Evolutionary conservation across 1,140 invertebrate species (phyloP).

Genomic region (Stegodyphus dumicola): DNA sequence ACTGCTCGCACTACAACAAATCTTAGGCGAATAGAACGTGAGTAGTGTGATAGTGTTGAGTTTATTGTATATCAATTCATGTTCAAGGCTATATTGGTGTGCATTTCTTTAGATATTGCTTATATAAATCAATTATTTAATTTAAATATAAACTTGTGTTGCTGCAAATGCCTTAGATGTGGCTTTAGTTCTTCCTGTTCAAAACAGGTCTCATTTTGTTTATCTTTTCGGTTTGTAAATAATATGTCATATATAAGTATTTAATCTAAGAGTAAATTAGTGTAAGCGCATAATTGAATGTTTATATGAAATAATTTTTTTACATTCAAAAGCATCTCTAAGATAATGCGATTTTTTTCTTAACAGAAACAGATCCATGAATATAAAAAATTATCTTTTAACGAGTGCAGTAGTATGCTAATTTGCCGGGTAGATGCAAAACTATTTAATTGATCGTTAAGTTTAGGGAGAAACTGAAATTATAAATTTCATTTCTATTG

Average conservation of each 20-base stretch:
- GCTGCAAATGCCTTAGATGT: conserved; percentile 56
- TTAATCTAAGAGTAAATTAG: conserved; percentile 48
- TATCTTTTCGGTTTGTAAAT: conserved; percentile 54
- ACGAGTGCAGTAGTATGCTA: background rate
- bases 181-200: conserved; percentile 56
- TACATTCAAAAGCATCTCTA: background rate
- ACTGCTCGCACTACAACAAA: conserved; percentile 60
- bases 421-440: background rate
- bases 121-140: conserved; percentile 26
- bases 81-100: conserved; percentile 61
- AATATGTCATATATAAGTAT: conserved; percentile 55
- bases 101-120: conserved; percentile 56
- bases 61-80: conserved; percentile 61
- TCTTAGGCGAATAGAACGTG: conserved; percentile 60
- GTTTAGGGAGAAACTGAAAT: conserved; percentile 29
- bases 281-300: conserved; percentile 37
- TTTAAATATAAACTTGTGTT: conserved; percentile 30
- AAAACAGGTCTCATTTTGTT: conserved; percentile 27
- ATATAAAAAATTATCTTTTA: no score
- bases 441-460: conserved; percentile 56
- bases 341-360: conserved; percentile 16
- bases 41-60: conserved; percentile 60
- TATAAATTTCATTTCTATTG: conserved; percentile 31
- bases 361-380: no score
- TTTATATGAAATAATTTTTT: conserved; percentile 54